Conservation (phyloP, 1,140 invertebrate species). For the Trinorchestia longiramus region DNA sequence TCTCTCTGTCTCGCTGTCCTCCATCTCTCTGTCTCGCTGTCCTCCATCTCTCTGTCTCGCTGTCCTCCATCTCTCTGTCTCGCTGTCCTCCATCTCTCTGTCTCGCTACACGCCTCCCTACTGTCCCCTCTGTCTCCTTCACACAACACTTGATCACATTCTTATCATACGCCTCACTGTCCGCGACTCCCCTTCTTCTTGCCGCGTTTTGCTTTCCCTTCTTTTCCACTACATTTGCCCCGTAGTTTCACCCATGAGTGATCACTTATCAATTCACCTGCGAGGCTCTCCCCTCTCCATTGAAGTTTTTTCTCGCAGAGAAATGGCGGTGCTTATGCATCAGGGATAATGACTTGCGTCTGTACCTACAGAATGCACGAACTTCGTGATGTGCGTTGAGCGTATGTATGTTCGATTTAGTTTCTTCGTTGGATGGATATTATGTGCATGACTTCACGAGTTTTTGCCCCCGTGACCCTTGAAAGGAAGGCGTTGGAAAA, state of each 20-base stretch:
- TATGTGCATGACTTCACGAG: not conserved
- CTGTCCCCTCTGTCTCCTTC: not conserved
- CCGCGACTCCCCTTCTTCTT: not conserved
- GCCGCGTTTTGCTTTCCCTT: not conserved
- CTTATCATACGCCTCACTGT: not conserved
- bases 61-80: not conserved
- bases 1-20: not conserved
- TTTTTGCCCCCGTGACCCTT: not conserved
- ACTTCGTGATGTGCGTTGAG: not conserved
- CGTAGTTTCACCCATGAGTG: slow-evolving; percentile 25
- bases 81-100: not conserved
- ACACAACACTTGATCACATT: slow-evolving; percentile 18
- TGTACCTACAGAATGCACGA: not conserved
- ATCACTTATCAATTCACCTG: slow-evolving; percentile 24
- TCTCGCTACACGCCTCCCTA: not conserved
- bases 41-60: not conserved
- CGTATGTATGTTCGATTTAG: not conserved
- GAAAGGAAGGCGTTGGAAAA: not conserved
- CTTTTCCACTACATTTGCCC: slow-evolving; percentile 48
- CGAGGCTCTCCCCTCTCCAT: not conserved
- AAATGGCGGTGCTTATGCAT: not conserved
- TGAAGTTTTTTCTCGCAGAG: not conserved
- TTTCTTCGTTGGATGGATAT: not conserved
- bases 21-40: not conserved
- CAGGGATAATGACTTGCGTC: not conserved